phyloP scores from a whole-genome alignment of 2,113 vertebrate genomes.

The Ranitomeya imitator region DNA sequence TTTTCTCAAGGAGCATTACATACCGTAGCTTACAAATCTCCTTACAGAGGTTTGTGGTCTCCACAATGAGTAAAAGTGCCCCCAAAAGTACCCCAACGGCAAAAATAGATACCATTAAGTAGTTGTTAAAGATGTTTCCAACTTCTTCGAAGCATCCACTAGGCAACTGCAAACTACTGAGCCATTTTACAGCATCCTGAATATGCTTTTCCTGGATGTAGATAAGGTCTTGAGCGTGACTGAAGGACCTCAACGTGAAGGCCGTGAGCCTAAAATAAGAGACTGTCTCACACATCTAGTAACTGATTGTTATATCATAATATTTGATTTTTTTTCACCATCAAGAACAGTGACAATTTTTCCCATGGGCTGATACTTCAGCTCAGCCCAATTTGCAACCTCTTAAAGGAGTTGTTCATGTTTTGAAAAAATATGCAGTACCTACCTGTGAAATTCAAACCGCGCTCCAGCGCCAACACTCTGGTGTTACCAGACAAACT shows the following conservation, averaged over 20 bases:
- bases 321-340: neutral
- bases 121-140: constrained; percentile 77
- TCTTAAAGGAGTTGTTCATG: too few species aligned
- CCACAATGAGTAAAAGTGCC: too few species aligned
- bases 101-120: constrained; percentile 76
- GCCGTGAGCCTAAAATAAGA: constrained; percentile 66
- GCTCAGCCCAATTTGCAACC: too few species aligned
- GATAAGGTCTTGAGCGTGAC: constrained; percentile 60
- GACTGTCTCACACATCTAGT: neutral
- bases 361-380: too few species aligned
- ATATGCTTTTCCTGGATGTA: constrained; percentile 66
- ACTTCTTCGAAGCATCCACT: constrained; percentile 78
- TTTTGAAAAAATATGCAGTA: too few species aligned
- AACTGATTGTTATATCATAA: neutral
- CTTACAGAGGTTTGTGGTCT: too few species aligned
- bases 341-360: neutral
- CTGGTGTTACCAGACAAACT: too few species aligned
- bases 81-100: too few species aligned
- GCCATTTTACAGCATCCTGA: constrained; percentile 67
- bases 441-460: too few species aligned
- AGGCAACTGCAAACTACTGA: constrained; percentile 63
- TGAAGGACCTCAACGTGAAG: constrained; percentile 68
- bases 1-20: too few species aligned
- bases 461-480: too few species aligned
- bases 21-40: too few species aligned